A percentile compares a stretch with the other conserved stretches of the same genome.
phyloP scores from a whole-genome alignment of 2,113 vertebrate species.

The Loxodonta africana region DNA sequence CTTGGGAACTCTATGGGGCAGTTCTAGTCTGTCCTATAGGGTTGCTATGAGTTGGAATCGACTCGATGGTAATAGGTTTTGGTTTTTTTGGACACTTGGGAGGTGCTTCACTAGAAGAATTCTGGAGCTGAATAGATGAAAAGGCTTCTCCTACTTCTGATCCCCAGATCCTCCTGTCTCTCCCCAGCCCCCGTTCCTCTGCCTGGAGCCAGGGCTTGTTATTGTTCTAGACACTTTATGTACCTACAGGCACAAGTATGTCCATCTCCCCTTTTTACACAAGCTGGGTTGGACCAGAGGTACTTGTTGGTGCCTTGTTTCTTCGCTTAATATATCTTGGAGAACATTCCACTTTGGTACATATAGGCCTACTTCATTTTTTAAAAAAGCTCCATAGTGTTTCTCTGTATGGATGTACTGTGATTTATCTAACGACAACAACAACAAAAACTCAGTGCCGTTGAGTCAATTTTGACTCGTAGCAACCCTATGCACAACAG shows the following conservation, averaged over 20 bases:
- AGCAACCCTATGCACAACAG: too few relatives aligned
- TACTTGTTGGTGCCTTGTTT: not conserved
- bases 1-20: too few relatives aligned
- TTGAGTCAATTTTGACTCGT: too few relatives aligned
- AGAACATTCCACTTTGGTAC: not conserved
- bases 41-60: too few relatives aligned
- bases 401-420: not conserved
- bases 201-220: not conserved
- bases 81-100: too few relatives aligned
- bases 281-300: not conserved
- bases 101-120: not conserved
- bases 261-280: not conserved
- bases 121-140: not conserved
- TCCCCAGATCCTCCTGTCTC: not conserved
- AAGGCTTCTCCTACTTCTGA: not conserved
- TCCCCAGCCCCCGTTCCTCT: accelerated
- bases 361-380: not conserved
- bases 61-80: too few relatives aligned
- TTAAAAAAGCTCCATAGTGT: not conserved
- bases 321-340: not conserved
- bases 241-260: not conserved
- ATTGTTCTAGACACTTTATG: not conserved
- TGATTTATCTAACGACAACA: not conserved
- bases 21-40: too few relatives aligned
- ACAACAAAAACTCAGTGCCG: too few relatives aligned